Evolutionary conservation across 64 coral and sea anemone genomes (phyloP).

Genomic region (Porites lutea): DNA sequence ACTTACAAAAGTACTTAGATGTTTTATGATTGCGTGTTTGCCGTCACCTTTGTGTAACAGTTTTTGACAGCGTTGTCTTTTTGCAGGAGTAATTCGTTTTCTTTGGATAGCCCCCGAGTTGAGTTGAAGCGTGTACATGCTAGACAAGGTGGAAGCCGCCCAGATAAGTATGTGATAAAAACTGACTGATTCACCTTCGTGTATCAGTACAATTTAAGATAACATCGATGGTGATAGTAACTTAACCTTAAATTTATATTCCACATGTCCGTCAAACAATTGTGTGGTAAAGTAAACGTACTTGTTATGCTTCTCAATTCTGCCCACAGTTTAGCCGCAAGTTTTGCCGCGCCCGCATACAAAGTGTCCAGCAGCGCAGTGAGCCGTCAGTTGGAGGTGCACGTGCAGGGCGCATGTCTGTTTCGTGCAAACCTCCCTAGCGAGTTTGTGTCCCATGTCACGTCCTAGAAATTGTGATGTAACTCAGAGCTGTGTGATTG

Average conservation of each 20-base stretch:
- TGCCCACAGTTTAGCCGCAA: no score
- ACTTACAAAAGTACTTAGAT: no score
- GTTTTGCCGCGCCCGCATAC: slow-evolving; percentile 52
- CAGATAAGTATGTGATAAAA: slow-evolving; percentile 84
- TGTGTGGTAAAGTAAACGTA: no score
- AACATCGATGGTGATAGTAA: no score
- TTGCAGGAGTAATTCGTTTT: slow-evolving; percentile 95
- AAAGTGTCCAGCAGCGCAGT: slow-evolving; percentile 81
- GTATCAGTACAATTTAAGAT: no score
- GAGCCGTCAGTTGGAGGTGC: slow-evolving; percentile 69
- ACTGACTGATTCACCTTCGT: not conserved
- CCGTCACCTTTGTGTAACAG: no score
- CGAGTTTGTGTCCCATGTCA: slow-evolving; percentile 68
- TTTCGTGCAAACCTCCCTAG: slow-evolving; percentile 69
- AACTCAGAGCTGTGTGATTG: not conserved
- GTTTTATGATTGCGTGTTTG: no score
- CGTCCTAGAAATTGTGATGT: slow-evolving; percentile 85
- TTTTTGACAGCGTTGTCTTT: not conserved
- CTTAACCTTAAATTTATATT: no score
- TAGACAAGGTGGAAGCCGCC: slow-evolving; percentile 78
- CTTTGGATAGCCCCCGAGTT: slow-evolving; percentile 84
- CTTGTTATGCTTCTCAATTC: no score
- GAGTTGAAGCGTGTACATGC: slow-evolving; percentile 92
- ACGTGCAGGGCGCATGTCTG: slow-evolving; percentile 69
- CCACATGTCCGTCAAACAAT: no score